A percentile compares a stretch with the other conserved stretches of the same genome.
Conservation (phyloP, 2,797 vertebrate genomes). For the Sternarchorhynchus goeldii region DNA sequence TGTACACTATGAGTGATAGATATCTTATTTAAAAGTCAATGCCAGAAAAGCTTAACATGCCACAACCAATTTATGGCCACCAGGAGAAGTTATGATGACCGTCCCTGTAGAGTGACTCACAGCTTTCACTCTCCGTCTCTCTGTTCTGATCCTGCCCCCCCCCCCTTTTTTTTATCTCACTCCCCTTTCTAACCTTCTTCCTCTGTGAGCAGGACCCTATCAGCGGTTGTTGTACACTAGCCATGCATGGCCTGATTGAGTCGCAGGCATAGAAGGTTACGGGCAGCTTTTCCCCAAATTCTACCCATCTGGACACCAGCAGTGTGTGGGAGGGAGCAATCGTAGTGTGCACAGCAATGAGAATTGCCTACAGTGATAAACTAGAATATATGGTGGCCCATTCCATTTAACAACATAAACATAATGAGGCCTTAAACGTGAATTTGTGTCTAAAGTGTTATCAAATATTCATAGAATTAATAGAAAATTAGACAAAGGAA, state of each 20-base stretch:
- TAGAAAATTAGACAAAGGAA: background rate
- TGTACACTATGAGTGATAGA: conserved; percentile 68
- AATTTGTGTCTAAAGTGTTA: background rate
- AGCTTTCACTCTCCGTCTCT: conserved; percentile 45
- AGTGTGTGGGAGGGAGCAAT: too few relatives aligned
- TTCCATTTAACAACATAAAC: background rate
- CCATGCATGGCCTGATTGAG: conserved; percentile 43
- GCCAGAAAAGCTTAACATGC: conserved; percentile 60
- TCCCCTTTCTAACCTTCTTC: background rate
- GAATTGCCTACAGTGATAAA: too few relatives aligned
- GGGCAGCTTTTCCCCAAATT: background rate
- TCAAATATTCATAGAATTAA: conserved; percentile 23
- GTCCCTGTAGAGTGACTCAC: conserved; percentile 51
- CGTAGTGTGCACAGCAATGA: too few relatives aligned
- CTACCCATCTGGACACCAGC: too few relatives aligned
- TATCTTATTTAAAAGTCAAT: conserved; percentile 78
- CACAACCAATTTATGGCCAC: conserved; percentile 65
- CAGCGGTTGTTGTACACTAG: background rate
- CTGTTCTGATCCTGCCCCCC: background rate
- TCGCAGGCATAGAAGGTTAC: conserved; percentile 28
- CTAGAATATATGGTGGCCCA: background rate
- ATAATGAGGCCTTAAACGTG: background rate
- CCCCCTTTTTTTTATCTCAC: background rate
- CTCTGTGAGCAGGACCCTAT: background rate
- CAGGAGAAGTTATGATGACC: conserved; percentile 67